phyloP scores from a whole-genome alignment of 2,113 vertebrate genomes.

The Phalacrocorax pelagicus region DNA sequence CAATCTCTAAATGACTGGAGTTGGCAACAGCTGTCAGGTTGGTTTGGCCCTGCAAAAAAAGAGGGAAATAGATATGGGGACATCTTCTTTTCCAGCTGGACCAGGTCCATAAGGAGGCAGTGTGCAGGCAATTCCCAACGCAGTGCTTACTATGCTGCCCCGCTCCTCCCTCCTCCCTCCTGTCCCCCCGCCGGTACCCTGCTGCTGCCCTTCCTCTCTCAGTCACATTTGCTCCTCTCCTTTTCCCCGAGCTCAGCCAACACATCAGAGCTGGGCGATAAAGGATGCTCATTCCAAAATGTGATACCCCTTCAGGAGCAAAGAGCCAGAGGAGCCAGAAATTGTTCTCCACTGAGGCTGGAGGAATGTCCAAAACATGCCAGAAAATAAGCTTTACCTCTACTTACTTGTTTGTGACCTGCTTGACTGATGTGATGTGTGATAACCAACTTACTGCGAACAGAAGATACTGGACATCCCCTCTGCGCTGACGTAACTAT shows the following conservation, averaged over 20 bases:
- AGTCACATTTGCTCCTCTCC: neutral
- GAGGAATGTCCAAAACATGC: neutral
- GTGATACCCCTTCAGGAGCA: neutral
- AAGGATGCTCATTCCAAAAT: neutral
- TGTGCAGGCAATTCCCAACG: neutral
- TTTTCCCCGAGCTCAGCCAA: neutral
- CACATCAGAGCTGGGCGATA: fast-evolving
- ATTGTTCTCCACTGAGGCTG: neutral
- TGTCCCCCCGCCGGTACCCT: fast-evolving
- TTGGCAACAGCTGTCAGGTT: neutral
- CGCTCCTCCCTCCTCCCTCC: neutral
- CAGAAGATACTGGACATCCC: neutral
- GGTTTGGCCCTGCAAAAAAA: neutral
- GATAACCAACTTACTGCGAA: neutral
- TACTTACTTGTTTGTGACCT: neutral
- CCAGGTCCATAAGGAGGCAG: neutral
- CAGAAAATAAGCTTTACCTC: neutral
- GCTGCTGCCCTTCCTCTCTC: neutral
- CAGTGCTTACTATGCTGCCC: neutral
- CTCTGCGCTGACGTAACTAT: neutral
- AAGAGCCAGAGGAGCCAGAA: neutral
- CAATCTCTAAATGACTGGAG: neutral
- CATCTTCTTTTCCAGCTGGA: neutral
- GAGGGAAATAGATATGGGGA: neutral
- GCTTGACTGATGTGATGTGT: neutral